phyloP scores from a whole-genome alignment of 2,113 vertebrate genomes.

The Ancistrus triradiatus region DNA sequence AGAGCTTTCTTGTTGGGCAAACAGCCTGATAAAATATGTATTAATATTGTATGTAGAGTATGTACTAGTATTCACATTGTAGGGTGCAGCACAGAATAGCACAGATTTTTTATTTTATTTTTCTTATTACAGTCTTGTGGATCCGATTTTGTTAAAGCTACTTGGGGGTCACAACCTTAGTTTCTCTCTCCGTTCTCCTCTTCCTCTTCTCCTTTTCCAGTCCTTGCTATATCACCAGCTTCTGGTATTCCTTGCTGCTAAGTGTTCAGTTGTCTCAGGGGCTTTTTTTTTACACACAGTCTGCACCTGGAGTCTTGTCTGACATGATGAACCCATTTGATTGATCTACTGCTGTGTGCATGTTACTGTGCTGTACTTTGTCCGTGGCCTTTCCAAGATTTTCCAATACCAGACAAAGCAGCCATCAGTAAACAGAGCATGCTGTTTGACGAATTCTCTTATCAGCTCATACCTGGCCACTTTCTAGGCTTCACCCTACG shows the following conservation, averaged over 20 bases:
- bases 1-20: constrained; percentile 3
- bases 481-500: neutral
- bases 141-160: no score
- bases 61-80: neutral
- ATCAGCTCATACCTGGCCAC: neutral
- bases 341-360: neutral
- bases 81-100: neutral
- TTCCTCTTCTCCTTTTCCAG: no score
- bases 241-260: no score
- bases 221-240: no score
- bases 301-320: no score
- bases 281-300: no score
- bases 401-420: neutral
- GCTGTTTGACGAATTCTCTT: neutral
- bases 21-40: constrained; percentile 8
- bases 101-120: no score
- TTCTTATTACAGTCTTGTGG: no score
- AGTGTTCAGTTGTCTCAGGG: no score
- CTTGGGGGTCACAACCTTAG: no score
- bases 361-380: neutral
- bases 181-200: no score
- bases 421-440: neutral
- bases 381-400: neutral
- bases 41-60: constrained; percentile 2
- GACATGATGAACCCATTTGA: no score